Evolutionary conservation across 2,797 vertebrate species (phyloP).

Genomic region (Peromyscus aztecus): DNA sequence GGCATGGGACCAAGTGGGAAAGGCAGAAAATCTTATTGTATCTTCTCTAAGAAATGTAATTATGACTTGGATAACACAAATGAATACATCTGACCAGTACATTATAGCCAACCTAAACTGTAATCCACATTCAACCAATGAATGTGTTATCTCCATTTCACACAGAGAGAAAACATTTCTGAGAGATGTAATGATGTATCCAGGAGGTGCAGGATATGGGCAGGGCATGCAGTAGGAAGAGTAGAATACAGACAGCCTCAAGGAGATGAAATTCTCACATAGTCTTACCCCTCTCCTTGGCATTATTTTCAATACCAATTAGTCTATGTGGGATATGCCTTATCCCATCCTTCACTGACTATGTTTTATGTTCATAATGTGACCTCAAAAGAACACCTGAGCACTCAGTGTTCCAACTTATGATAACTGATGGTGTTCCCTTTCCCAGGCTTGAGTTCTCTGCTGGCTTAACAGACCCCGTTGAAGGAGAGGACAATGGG

Average conservation of each 20-base stretch:
- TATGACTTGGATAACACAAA: neutral
- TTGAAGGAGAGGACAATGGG: neutral
- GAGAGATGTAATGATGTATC: neutral
- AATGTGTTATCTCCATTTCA: neutral
- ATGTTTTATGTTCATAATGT: neutral
- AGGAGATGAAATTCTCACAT: neutral
- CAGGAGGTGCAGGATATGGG: neutral
- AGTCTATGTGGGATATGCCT: neutral
- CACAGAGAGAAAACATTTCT: neutral
- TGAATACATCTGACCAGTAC: no score
- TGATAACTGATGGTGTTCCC: neutral
- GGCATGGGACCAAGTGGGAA: neutral
- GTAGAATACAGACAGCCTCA: neutral
- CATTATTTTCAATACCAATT: neutral
- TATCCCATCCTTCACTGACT: neutral
- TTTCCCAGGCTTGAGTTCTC: neutral
- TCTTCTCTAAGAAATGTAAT: neutral
- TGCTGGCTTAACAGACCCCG: neutral
- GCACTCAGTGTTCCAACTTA: neutral
- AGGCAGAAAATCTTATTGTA: neutral
- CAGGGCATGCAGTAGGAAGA: fast-evolving
- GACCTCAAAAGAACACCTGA: neutral
- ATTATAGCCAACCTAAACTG: neutral
- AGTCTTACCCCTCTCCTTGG: neutral
- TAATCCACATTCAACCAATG: neutral